Base-by-base conservation (phyloP, 37 sponge, comb jelly and placozoan species). In the Cliona cf. orientalis region DNA sequence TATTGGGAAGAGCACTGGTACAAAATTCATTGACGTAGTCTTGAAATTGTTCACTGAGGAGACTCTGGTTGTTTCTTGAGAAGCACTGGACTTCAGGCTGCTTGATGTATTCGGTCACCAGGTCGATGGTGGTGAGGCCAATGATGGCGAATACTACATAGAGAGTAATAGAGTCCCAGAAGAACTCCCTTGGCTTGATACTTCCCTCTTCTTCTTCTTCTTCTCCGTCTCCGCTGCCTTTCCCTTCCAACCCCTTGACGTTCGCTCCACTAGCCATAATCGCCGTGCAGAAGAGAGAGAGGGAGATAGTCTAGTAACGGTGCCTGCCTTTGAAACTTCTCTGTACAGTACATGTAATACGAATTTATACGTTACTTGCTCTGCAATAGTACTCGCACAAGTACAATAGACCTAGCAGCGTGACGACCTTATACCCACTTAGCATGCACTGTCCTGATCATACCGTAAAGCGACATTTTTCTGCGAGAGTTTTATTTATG, bases 151-250 rank as follows among this genome's bases (percentile, higher is more conserved):
- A 69, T 34, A 85, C 86, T 35, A 85, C 63, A 53, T 71, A 85
- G 43, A 85, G 78, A 2, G 62, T 38, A 45, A 78, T 58, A 0
- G 72, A 59, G 71, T 85, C 86, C 86, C 86, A 85, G 46, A 85
- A 85, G 79, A 85, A 85, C 34, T 77, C 79, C 28, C 78, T 68
- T 37, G 71, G 64, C 28, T 75, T 45, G 26, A 21, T 26, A 11
- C 58, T 64, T 3, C 43, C 83, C 5, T 70, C 66, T 4, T 26
- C n/a, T n/a, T n/a, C n/a, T n/a, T n/a, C n/a, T n/a, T n/a, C n/a
- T n/a, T n/a, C n/a, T 42, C 46, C 11, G 45, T 58, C 5, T 57
- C 82, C 12, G 43, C 63, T 1, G 37, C n/a, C 9, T 11, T 2
- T 67, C 29, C 57, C 80, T 28, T 29, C 82, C 26, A 71, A 9